phyloP scores from a whole-genome alignment of 23 tunicate genomes.

The Trididemnum nubilum region DNA sequence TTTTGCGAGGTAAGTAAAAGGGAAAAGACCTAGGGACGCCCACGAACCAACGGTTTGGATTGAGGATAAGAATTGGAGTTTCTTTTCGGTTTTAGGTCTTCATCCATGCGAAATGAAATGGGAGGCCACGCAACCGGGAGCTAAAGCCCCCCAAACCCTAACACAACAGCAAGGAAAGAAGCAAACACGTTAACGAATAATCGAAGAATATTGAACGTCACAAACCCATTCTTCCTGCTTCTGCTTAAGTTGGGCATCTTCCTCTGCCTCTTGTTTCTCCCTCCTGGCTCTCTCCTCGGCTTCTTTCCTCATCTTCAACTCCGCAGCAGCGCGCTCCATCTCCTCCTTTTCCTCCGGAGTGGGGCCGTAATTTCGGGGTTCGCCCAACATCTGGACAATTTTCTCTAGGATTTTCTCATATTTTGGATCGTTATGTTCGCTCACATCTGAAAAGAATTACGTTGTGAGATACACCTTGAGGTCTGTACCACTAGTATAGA shows the following conservation, averaged over 20 bases:
- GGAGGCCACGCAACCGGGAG: neutral
- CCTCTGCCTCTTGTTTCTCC: slow-evolving; percentile 77
- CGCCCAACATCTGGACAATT: slow-evolving; percentile 61
- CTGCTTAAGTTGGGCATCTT: slow-evolving; percentile 70
- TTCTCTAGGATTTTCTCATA: slow-evolving; percentile 63
- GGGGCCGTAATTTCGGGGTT: slow-evolving; percentile 94
- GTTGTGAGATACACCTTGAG: too few species aligned
- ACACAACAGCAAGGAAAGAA: neutral
- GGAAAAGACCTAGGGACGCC: too few species aligned
- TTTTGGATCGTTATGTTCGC: slow-evolving; percentile 64
- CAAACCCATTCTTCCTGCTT: slow-evolving; percentile 90
- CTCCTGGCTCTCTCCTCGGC: slow-evolving; percentile 71
- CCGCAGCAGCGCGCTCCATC: slow-evolving; percentile 82
- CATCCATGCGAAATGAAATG: too few species aligned
- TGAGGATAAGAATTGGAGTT: too few species aligned
- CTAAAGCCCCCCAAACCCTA: neutral
- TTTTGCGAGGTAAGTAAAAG: too few species aligned
- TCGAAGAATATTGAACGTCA: neutral
- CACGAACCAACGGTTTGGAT: too few species aligned
- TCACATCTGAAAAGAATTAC: slow-evolving; percentile 56
- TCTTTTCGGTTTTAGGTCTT: too few species aligned
- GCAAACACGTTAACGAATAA: too few species aligned
- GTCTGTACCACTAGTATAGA: too few species aligned
- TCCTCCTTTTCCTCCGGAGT: slow-evolving; percentile 96
- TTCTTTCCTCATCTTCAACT: slow-evolving; percentile 64